Percentiles rank a stretch among this genome's conserved stretches.
phyloP scores from a whole-genome alignment of 2,797 vertebrate genomes.

The Gymnopithys bicolor region DNA sequence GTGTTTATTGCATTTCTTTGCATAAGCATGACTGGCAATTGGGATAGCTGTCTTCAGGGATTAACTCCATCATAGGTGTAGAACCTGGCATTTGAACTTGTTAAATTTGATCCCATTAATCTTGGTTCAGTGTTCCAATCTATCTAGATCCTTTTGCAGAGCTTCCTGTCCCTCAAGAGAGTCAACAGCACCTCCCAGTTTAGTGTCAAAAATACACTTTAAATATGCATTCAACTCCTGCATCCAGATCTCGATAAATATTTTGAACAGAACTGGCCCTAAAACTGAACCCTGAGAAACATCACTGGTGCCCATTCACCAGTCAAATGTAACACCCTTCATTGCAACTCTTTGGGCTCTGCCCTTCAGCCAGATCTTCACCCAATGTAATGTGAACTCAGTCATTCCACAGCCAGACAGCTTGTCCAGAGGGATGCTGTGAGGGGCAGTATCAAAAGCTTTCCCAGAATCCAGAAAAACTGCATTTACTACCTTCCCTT shows the following conservation, averaged over 20 bases:
- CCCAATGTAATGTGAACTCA: neutral
- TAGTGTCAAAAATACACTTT: neutral
- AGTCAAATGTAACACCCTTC: neutral
- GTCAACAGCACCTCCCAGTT: neutral
- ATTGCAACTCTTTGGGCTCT: neutral
- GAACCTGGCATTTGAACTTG: neutral
- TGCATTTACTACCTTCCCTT: neutral
- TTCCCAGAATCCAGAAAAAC: neutral
- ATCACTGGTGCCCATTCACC: accelerated
- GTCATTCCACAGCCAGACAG: neutral
- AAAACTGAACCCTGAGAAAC: neutral
- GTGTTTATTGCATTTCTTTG: neutral
- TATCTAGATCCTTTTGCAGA: neutral
- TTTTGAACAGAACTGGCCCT: neutral
- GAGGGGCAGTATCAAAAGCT: neutral
- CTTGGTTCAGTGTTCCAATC: neutral
- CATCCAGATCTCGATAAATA: neutral
- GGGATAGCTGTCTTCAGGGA: neutral
- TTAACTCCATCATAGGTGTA: neutral
- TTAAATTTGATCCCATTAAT: neutral
- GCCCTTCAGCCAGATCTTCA: neutral
- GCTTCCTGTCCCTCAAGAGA: neutral
- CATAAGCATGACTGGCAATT: neutral
- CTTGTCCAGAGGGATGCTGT: neutral
- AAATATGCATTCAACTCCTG: neutral